Conservation (phyloP, 2,888 invertebrate species). For the Teleiodes luculella region DNA sequence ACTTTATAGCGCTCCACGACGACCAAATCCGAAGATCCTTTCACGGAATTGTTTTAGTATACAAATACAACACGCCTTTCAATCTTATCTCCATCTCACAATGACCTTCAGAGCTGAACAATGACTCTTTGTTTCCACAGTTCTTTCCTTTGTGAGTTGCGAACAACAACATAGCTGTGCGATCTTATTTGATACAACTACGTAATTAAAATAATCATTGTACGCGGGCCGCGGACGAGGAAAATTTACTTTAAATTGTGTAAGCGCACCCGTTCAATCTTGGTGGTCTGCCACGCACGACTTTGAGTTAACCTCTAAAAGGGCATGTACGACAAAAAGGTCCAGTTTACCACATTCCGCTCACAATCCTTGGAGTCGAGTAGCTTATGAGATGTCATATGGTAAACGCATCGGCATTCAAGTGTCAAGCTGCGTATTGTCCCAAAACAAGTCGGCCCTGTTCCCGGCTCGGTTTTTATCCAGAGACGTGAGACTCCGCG, state of each 20-base stretch:
- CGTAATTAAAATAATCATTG: slow-evolving; percentile 5
- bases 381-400: slow-evolving; percentile 35
- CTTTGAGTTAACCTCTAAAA: slow-evolving; percentile 1
- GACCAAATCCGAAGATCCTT: slow-evolving; percentile 8
- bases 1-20: slow-evolving; percentile 5
- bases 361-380: slow-evolving; percentile 16
- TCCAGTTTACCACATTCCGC: slow-evolving; percentile 17
- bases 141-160: slow-evolving; percentile 16
- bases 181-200: slow-evolving; percentile 7
- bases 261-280: neutral
- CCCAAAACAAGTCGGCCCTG: slow-evolving; percentile 59
- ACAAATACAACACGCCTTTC: slow-evolving; percentile 3
- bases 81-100: slow-evolving; percentile 17
- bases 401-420: slow-evolving; percentile 66
- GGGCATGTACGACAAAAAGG: slow-evolving; percentile 11
- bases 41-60: slow-evolving; percentile 15
- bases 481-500: slow-evolving; percentile 66
- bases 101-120: slow-evolving; percentile 21
- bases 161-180: slow-evolving; percentile 15
- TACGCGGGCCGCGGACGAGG: neutral
- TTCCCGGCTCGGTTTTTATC: slow-evolving; percentile 62
- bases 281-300: slow-evolving; percentile 11
- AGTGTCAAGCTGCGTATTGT: slow-evolving; percentile 66
- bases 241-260: neutral
- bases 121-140: slow-evolving; percentile 21